A percentile compares a stretch with the other conserved stretches of the same genome.
These are phyloP conservation scores for Caenorhabditis auriculariae DNA, from an alignment of 2,888 invertebrate species.

Conservation along the genomic window DNA sequence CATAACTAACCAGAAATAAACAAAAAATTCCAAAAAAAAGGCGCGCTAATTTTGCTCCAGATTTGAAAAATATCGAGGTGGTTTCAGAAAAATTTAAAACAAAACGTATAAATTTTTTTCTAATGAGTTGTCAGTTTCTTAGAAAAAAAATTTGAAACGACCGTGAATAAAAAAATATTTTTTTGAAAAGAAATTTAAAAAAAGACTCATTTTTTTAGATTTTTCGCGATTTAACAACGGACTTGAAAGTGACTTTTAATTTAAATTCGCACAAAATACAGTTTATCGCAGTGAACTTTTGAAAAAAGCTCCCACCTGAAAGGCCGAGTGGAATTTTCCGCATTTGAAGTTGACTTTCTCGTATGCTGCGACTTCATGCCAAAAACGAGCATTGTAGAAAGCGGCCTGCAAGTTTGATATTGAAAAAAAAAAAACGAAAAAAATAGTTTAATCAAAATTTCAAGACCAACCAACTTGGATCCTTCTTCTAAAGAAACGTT, in stretches of 20 bases:
- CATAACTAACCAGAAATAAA: too few species aligned
- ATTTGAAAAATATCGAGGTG: too few species aligned
- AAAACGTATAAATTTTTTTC: too few species aligned
- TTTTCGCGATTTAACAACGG: too few species aligned
- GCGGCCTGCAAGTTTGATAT: constrained; percentile 20
- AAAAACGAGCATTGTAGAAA: constrained; percentile 39
- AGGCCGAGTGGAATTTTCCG: constrained; percentile 10
- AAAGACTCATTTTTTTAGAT: too few species aligned
- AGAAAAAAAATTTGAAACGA: neutral
- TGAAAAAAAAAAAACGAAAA: neutral
- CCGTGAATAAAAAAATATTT: too few species aligned
- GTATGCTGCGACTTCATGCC: constrained; percentile 24
- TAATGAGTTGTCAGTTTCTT: neutral
- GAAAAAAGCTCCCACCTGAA: constrained; percentile 2
- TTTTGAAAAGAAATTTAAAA: too few species aligned
- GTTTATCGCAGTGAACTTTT: neutral
- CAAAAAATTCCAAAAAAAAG: too few species aligned
- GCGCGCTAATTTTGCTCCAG: too few species aligned
- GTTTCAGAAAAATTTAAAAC: too few species aligned
- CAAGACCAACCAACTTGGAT: constrained; percentile 20
- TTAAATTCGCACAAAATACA: neutral
- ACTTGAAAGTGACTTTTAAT: too few species aligned
- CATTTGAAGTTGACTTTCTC: constrained; percentile 22
- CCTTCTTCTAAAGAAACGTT: constrained; percentile 34
- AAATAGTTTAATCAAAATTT: neutral